These are phyloP conservation scores for Iselma pallidipennis DNA, from an alignment of 2,888 invertebrate species.

Conservation along the genomic window DNA sequence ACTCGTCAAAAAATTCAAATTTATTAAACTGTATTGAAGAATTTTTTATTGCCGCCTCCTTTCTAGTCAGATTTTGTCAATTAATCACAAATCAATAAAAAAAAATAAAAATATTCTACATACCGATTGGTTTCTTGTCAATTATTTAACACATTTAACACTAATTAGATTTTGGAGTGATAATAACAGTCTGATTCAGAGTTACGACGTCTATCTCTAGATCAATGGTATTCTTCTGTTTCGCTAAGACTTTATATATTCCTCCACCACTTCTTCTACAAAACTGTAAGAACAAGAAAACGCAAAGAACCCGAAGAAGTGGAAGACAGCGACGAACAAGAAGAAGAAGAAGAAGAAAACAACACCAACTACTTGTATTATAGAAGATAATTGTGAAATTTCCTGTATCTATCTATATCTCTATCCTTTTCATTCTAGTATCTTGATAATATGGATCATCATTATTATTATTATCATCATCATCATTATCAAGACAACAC, in stretches of 20 bases:
- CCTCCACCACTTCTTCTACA: not conserved
- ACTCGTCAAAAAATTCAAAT: no score
- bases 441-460: not conserved
- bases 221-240: not conserved
- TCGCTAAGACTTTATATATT: not conserved
- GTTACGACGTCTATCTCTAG: not conserved
- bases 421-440: not conserved
- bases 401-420: conserved; percentile 6
- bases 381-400: not conserved
- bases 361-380: not conserved
- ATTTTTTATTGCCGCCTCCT: no score
- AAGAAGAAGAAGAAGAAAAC: not conserved
- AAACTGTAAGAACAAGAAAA: not conserved
- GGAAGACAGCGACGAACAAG: no score
- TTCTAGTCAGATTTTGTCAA: no score
- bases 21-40: no score
- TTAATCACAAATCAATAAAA: no score
- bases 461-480: conserved; percentile 18
- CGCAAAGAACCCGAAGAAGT: not conserved
- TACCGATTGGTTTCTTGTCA: not conserved
- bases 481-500: no score
- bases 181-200: not conserved
- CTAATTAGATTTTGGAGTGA: not conserved
- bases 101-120: not conserved
- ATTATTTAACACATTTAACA: no score